Evolutionary conservation across 2,888 invertebrate genomes (phyloP).

Genomic region (Nysson spinosus): DNA sequence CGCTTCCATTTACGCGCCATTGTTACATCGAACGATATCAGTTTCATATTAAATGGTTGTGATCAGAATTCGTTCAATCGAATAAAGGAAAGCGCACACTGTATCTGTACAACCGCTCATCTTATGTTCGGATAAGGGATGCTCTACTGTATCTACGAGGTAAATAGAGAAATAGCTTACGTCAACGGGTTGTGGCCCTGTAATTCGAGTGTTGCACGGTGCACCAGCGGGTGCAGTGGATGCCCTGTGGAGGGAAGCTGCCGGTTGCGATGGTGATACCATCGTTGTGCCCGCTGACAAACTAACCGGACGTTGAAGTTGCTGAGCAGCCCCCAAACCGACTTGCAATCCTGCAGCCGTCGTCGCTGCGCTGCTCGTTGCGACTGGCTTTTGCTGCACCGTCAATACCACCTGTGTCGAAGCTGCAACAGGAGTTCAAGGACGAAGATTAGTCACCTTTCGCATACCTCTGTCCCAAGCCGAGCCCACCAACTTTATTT

Average conservation of each 20-base stretch:
- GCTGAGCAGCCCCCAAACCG: constrained; percentile 77
- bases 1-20: too few relatives aligned
- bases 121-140: too few relatives aligned
- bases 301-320: constrained; percentile 76
- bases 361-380: constrained; percentile 52
- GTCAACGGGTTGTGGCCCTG: constrained; percentile 92
- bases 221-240: constrained; percentile 78
- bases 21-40: too few relatives aligned
- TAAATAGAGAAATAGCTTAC: constrained; percentile 80
- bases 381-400: constrained; percentile 81
- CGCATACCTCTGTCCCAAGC: constrained; percentile 44
- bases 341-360: constrained; percentile 70
- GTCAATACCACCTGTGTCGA: constrained; percentile 84
- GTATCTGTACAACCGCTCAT: too few relatives aligned
- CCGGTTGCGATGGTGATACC: constrained; percentile 70
- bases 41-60: too few relatives aligned
- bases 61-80: too few relatives aligned
- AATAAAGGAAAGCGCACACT: too few relatives aligned
- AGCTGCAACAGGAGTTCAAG: constrained; percentile 78
- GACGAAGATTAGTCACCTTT: constrained; percentile 61
- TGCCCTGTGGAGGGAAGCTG: constrained; percentile 74
- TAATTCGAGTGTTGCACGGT: constrained; percentile 84
- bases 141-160: neutral
- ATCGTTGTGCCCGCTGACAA: constrained; percentile 72
- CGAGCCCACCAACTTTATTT: constrained; percentile 43